Evolutionary conservation across 1,140 invertebrate species (phyloP).

Genomic region (Eumaeus atala): DNA sequence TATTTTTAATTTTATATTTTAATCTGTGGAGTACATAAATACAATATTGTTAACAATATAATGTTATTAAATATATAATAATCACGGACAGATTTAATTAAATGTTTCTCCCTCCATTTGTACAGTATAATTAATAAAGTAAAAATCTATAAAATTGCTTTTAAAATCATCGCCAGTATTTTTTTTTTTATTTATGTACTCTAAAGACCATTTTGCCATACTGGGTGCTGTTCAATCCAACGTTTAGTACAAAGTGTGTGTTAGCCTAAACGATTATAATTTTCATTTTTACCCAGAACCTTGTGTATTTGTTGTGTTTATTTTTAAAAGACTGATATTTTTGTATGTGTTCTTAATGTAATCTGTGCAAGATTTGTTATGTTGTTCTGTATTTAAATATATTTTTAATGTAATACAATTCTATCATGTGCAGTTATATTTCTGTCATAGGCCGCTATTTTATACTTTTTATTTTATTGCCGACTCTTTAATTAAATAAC

Average conservation of each 20-base stretch:
- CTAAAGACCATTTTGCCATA: slow-evolving; percentile 28
- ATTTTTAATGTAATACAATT: slow-evolving; percentile 33
- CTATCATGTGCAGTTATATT: no score
- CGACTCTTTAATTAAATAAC: no score
- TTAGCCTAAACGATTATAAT: slow-evolving; percentile 20
- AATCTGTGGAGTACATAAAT: slow-evolving; percentile 5
- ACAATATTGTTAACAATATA: slow-evolving; percentile 1
- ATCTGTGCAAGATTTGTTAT: slow-evolving; percentile 18
- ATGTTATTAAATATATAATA: slow-evolving; percentile 3
- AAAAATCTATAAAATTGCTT: not conserved
- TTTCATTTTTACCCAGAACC: slow-evolving; percentile 20
- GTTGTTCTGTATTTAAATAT: slow-evolving; percentile 35
- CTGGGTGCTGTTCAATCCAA: slow-evolving; percentile 41
- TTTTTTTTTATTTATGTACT: slow-evolving; percentile 11
- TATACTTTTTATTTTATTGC: no score
- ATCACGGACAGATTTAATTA: not conserved
- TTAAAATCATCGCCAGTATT: slow-evolving; percentile 1
- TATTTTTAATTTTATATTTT: not conserved
- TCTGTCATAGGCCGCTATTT: no score
- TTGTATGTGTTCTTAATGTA: not conserved
- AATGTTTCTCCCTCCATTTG: slow-evolving; percentile 10
- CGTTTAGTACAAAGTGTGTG: slow-evolving; percentile 36
- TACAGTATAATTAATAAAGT: slow-evolving; percentile 12
- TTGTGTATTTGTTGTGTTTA: slow-evolving; percentile 18
- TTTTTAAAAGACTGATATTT: slow-evolving; percentile 18